Percentiles rank a stretch among this genome's conserved stretches.
Conservation (phyloP, 2,113 vertebrate genomes). For the Micronycteris hirsuta region DNA sequence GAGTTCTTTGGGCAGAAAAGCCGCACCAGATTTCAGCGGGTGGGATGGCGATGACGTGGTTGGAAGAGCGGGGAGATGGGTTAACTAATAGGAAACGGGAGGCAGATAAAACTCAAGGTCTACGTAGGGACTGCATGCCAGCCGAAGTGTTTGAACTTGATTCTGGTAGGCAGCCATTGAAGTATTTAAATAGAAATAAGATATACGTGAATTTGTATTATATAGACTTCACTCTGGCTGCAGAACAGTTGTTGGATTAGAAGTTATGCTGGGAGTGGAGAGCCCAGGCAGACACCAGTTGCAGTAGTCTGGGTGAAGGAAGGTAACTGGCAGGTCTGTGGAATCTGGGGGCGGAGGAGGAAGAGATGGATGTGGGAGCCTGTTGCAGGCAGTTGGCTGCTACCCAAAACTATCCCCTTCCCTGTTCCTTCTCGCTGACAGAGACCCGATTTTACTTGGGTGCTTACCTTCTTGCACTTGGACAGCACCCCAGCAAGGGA, state of each 20-base stretch:
- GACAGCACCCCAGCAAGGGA: neutral
- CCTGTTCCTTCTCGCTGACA: neutral
- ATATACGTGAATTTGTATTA: neutral
- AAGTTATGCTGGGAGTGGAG: neutral
- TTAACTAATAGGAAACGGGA: neutral
- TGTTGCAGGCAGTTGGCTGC: neutral
- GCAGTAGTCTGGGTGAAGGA: neutral
- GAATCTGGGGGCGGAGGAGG: neutral
- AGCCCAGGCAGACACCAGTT: neutral
- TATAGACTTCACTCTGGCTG: neutral
- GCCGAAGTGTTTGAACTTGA: neutral
- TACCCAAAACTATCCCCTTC: neutral
- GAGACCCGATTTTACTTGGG: neutral
- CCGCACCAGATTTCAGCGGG: too few relatives aligned
- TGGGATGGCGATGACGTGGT: too few relatives aligned
- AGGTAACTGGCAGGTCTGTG: neutral
- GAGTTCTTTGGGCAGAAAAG: neutral
- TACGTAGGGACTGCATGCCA: neutral
- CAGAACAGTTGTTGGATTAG: neutral
- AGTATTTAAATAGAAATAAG: neutral
- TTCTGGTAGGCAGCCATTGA: neutral
- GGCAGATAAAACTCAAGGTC: neutral
- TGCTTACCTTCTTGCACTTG: neutral
- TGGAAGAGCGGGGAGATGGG: too few relatives aligned
- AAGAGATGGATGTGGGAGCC: neutral